Evolutionary conservation across 2,888 invertebrate genomes (phyloP).

Genomic region (Drosophila phalerata): DNA sequence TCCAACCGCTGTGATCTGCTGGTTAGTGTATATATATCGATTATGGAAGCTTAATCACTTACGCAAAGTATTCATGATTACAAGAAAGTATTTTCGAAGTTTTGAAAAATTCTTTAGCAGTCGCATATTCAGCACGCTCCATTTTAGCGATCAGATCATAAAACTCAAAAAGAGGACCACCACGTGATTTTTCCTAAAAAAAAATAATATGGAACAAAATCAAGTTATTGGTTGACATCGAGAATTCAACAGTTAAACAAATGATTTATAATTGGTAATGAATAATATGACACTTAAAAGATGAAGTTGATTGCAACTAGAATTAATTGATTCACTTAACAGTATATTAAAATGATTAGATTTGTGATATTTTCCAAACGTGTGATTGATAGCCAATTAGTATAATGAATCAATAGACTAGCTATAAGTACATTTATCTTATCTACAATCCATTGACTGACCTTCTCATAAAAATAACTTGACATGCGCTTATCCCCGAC

Average conservation of each 20-base stretch:
- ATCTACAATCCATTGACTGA: constrained; percentile 15
- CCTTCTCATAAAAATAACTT: constrained; percentile 44
- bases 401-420: constrained; percentile 2
- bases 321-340: constrained; percentile 18
- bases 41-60: constrained; percentile 22
- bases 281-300: background rate
- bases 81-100: constrained; percentile 18
- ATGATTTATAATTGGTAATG: background rate
- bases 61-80: constrained; percentile 52
- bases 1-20: constrained; percentile 47
- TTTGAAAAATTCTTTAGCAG: constrained; percentile 53
- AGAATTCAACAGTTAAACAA: background rate
- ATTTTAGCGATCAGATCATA: constrained; percentile 62
- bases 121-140: constrained; percentile 62
- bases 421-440: background rate
- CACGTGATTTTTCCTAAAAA: constrained; percentile 30
- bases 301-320: constrained; percentile 3
- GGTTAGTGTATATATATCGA: background rate
- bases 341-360: constrained; percentile 10
- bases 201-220: background rate
- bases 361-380: background rate
- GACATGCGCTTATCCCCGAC: constrained; percentile 50
- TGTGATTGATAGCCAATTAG: constrained; percentile 10
- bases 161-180: constrained; percentile 50
- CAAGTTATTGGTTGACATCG: too few relatives aligned